Evolutionary conservation across 2,888 invertebrate genomes (phyloP).

Genomic region (Ischnura elegans): DNA sequence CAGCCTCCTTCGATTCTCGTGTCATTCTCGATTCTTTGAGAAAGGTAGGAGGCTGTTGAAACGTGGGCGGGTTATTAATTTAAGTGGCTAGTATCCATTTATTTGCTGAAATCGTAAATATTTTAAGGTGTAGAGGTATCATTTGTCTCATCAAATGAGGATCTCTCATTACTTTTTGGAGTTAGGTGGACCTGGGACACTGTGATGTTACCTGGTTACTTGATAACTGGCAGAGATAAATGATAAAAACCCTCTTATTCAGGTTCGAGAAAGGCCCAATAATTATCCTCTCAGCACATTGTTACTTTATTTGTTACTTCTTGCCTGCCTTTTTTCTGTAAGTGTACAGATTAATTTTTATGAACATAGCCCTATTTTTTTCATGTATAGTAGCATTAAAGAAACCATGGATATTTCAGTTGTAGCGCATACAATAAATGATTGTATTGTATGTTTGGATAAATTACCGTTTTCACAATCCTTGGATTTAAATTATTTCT

Average conservation of each 20-base stretch:
- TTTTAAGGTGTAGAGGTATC: too few species aligned
- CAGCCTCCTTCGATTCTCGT: too few species aligned
- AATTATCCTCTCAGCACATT: neutral
- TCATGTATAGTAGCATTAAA: neutral
- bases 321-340: neutral
- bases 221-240: neutral
- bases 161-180: constrained; percentile 1
- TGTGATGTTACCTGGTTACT: neutral
- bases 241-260: neutral
- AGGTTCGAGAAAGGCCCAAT: neutral
- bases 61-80: too few species aligned
- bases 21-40: too few species aligned
- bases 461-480: neutral
- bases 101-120: too few species aligned
- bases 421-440: neutral
- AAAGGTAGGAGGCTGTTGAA: too few species aligned
- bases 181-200: neutral
- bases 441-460: neutral
- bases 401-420: neutral
- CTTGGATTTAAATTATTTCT: neutral
- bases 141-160: too few species aligned
- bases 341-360: neutral
- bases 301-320: neutral
- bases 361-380: neutral
- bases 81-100: too few species aligned